Conservation (phyloP, 1,140 invertebrate species). For the Zaprionus lachaisei region DNA sequence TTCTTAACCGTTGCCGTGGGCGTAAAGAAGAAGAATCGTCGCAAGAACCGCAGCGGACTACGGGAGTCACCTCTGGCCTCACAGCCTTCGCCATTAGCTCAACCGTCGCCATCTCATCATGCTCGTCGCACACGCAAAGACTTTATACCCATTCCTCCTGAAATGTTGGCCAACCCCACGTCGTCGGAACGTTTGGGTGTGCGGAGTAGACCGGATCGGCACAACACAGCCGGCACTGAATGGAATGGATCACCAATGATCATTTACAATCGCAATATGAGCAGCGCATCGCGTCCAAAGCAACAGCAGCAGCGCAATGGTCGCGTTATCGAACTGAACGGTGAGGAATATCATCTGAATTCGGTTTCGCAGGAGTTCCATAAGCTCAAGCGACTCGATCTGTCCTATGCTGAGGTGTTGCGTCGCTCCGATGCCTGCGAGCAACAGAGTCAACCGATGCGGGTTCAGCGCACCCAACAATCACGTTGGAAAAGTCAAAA, state of each 20-base stretch:
- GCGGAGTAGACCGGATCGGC: slow-evolving; percentile 72
- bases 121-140: slow-evolving; percentile 86
- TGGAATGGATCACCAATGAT: slow-evolving; percentile 89
- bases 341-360: slow-evolving; percentile 88
- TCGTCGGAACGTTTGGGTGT: slow-evolving; percentile 34
- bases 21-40: slow-evolving; percentile 87
- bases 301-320: slow-evolving; percentile 26
- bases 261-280: slow-evolving; percentile 87
- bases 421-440: slow-evolving; percentile 87
- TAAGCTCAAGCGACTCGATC: slow-evolving; percentile 91
- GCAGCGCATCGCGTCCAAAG: slow-evolving; percentile 33
- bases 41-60: slow-evolving; percentile 87
- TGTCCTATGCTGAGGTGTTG: slow-evolving; percentile 93
- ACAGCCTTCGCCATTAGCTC: slow-evolving; percentile 84
- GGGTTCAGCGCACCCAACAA: slow-evolving; percentile 36
- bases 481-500: slow-evolving; percentile 46
- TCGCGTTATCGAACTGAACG: slow-evolving; percentile 70
- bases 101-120: slow-evolving; percentile 86
- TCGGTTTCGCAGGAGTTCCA: slow-evolving; percentile 92
- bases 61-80: slow-evolving; percentile 86
- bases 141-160: slow-evolving; percentile 85
- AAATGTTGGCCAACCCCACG: slow-evolving; percentile 40
- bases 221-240: slow-evolving; percentile 86
- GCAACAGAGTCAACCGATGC: slow-evolving; percentile 43
- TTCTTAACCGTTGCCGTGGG: slow-evolving; percentile 87